These are phyloP conservation scores for Octomys mimax DNA, from an alignment of 2,797 vertebrate species.

Conservation along the genomic window DNA sequence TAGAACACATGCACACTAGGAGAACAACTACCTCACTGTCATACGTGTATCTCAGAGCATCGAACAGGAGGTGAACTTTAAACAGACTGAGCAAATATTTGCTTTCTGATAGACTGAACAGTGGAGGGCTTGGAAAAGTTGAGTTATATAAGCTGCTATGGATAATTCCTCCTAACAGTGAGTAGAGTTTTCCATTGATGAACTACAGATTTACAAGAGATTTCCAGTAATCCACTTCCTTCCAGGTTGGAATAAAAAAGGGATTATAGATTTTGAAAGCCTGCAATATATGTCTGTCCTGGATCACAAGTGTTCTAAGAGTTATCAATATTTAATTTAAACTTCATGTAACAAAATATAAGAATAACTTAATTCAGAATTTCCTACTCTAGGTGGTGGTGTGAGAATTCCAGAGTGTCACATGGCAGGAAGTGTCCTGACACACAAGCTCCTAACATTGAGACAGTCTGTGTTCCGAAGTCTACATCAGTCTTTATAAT, in stretches of 20 bases:
- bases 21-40: background rate
- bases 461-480: background rate
- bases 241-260: background rate
- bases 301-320: background rate
- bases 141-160: background rate
- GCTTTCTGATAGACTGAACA: background rate
- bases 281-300: background rate
- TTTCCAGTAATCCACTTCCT: background rate
- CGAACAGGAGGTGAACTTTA: background rate
- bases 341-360: background rate
- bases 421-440: background rate
- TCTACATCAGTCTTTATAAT: background rate
- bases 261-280: background rate
- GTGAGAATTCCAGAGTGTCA: background rate
- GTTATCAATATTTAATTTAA: background rate
- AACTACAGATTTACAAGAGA: background rate
- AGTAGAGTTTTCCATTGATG: background rate
- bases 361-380: background rate
- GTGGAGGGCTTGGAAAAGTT: background rate
- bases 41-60: background rate
- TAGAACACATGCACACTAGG: background rate
- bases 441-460: accelerated
- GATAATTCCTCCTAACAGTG: background rate
- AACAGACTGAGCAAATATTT: background rate
- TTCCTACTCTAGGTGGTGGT: background rate